These are phyloP conservation scores for Neelides sp. DNA, from an alignment of 1,140 invertebrate genomes.

Conservation along the genomic window DNA sequence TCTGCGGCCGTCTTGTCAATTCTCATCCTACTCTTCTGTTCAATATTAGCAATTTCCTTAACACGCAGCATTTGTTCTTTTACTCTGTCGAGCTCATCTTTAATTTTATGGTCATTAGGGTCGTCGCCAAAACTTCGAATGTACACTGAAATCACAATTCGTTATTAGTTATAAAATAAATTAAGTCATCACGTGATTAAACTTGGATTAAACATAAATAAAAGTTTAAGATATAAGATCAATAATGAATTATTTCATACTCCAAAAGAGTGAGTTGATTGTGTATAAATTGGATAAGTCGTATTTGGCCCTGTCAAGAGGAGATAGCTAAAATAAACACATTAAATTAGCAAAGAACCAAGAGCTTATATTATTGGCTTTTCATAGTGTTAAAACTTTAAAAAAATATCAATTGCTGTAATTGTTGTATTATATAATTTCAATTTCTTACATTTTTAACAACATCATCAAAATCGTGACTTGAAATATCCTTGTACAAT, in stretches of 20 bases:
- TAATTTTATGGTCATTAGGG: conserved; percentile 21
- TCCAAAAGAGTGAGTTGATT: conserved; percentile 29
- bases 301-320: conserved; percentile 28
- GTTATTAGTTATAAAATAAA: not conserved
- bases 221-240: not conserved
- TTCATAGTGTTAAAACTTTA: too few relatives aligned
- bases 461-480: conserved; percentile 16
- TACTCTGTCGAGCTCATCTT: conserved; percentile 29
- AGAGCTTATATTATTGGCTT: too few relatives aligned
- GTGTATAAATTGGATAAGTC: conserved; percentile 25
- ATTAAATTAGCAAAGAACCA: too few relatives aligned
- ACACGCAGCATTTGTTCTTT: conserved; percentile 21
- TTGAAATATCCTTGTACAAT: conserved; percentile 12
- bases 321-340: conserved; percentile 17
- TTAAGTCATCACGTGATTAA: not conserved
- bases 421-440: not conserved
- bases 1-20: conserved; percentile 23
- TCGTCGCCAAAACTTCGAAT: conserved; percentile 27
- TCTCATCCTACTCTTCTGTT: conserved; percentile 13
- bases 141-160: conserved; percentile 23
- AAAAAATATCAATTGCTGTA: too few relatives aligned
- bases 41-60: conserved; percentile 24
- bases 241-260: conserved; percentile 9
- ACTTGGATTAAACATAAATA: not conserved
- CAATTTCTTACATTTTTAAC: conserved; percentile 10